Base-by-base conservation (phyloP, 2,797 vertebrate species). In the Parauchenoglanis ngamensis region DNA sequence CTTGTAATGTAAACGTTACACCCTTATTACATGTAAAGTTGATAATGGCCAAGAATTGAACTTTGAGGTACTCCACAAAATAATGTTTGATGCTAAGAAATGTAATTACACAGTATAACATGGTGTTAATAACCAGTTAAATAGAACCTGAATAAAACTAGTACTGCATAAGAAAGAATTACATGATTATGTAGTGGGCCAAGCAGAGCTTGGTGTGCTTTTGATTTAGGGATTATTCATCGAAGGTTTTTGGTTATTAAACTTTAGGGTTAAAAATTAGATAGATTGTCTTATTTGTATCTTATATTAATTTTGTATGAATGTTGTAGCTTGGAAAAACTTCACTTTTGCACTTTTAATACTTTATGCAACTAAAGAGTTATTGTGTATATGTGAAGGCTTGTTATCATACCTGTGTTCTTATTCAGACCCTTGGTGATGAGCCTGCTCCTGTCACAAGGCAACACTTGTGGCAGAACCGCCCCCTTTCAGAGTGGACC, bases 401-500 rank as follows among this genome's bases (percentile, higher is more conserved):
- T 59, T 87, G 56, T 56, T 44, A 5, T 76, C 44, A 46, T 21
- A 21, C 5, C 52, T 46, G 44, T 76, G 44, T 77, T 78, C 40
- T 56, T 46, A 6, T 86, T 72, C 81, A 98, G 97, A 95, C 95
- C 4, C 88, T 97, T 89, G 97, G 97, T 78, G 95, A 97, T 76
- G 95, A 97, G 86, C 90, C 93, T 12, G 75, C 92, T 91, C 93
- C 93, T 86, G 93, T 89, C 17, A 95, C 95, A 77, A 97, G 97
- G 92, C 96, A 97, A 89, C 94, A 97, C 91, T 95, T 95, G 57
- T 97, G 97, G 97, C 96, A 96, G 72, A 97, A 92, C 90, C 95
- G 93, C 65, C 95, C 96, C 0, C 89, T 97, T 86, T 93, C 92
- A 63, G 95, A 98, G 90, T 97, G 97, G 97, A 96, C 92, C 92